Evolutionary conservation across 2,113 vertebrate genomes (phyloP), one percentile per base, ranked within the genome.

Genomic region (Aptenodytes patagonicus): DNA sequence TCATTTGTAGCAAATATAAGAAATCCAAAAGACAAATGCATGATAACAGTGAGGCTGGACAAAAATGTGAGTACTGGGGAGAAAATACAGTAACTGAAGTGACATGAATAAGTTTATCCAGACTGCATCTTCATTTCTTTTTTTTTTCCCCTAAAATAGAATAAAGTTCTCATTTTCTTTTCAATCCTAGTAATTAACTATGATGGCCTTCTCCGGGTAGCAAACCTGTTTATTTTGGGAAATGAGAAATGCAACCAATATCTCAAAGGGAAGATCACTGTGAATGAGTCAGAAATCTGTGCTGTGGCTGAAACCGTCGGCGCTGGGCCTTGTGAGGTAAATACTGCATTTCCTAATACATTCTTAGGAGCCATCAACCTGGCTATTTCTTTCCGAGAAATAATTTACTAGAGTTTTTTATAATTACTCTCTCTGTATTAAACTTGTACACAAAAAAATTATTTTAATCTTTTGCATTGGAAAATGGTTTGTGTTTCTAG

Each of bases 251-350:
- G 99, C 91, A 98, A 98, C 92, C 98, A 99, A 9, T 98, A 99
- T 96, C 99, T 99, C 95, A 98, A 98, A 97, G 99, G 99, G 47
- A 99, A 98, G 91, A 98, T 99, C 89, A 98, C 98, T 55, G 98
- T 99, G 94, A 99, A 98, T 90, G 99, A 99, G 57, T 99, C 98
- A 82, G 99, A 99, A 98, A 98, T 99, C 95, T 99, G 99, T 95
- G 99, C 99, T 52, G 99, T 99, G 42, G 99, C 99, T 60, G 98
- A 97, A 94, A 98, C 98, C 54, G 97, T 98, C n/a, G 98, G 96
- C 88, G 95, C 99, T 93, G 99, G 99, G 78, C 99, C 99, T 73
- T 99, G 99, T 91, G 99, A 99, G 99, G 99, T 99, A 98, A 98
- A 94, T 55, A 84, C 7, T 24, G 9, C 6, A 40, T 51, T 54